Evolutionary conservation across 2,888 invertebrate genomes (phyloP).

Genomic region (Meta bourneti): DNA sequence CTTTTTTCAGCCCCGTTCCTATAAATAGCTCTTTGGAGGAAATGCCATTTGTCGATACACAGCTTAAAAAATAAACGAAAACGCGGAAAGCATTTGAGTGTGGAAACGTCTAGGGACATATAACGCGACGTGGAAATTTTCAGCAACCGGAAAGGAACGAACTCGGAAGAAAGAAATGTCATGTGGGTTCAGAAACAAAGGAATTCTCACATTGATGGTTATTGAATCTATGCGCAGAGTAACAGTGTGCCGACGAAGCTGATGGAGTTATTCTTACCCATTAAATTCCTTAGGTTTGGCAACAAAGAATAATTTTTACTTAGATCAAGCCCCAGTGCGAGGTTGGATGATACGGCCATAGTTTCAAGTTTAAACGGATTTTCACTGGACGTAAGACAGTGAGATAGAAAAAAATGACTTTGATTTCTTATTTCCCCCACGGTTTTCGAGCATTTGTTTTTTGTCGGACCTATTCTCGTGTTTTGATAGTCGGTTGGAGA

Average conservation of each 20-base stretch:
- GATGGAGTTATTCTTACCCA: background rate
- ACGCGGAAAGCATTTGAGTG: background rate
- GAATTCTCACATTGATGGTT: background rate
- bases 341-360: background rate
- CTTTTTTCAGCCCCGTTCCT: slow-evolving; percentile 13
- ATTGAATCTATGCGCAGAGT: background rate
- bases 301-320: background rate
- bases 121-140: background rate
- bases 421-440: background rate
- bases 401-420: background rate
- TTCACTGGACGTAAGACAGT: background rate
- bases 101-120: background rate
- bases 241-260: background rate
- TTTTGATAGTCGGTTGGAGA: background rate
- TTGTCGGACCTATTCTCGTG: background rate
- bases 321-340: background rate
- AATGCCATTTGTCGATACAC: slow-evolving; percentile 43
- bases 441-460: background rate
- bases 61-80: slow-evolving; percentile 24
- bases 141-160: background rate
- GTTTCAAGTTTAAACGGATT: slow-evolving; percentile 11
- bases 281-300: background rate
- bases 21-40: slow-evolving; percentile 38
- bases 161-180: background rate
- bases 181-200: background rate